phyloP scores from a whole-genome alignment of 2,888 invertebrate species.

The Dichetophora obliterata region DNA sequence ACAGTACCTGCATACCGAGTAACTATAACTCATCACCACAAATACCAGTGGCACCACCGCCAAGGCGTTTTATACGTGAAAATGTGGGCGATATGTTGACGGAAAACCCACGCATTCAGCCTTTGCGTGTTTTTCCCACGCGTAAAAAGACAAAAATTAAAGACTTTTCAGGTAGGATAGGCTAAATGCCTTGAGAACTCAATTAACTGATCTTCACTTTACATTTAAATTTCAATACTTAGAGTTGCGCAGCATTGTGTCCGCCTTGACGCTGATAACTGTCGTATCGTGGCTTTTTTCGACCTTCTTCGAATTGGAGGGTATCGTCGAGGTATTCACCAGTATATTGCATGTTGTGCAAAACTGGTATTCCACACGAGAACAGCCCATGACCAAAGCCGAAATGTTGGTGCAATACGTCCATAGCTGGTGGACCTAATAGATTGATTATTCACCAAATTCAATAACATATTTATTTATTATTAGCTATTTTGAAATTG shows the following conservation, averaged over 20 bases:
- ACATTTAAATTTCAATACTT: not conserved
- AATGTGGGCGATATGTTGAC: slow-evolving; percentile 35
- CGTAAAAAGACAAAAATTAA: slow-evolving; percentile 34
- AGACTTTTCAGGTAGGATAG: slow-evolving; percentile 44
- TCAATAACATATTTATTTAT: slow-evolving; percentile 14
- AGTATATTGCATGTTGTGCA: slow-evolving; percentile 30
- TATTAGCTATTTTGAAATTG: not conserved
- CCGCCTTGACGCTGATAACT: slow-evolving; percentile 45
- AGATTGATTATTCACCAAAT: not conserved
- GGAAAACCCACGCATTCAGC: slow-evolving; percentile 33
- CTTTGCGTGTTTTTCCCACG: slow-evolving; percentile 36
- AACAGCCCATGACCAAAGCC: slow-evolving; percentile 47
- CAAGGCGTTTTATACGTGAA: slow-evolving; percentile 34
- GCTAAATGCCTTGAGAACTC: not conserved
- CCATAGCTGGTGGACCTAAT: slow-evolving; percentile 41
- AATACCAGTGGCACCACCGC: slow-evolving; percentile 25
- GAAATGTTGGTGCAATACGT: slow-evolving; percentile 45
- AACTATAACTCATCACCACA: not conserved
- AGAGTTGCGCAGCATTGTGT: slow-evolving; percentile 46
- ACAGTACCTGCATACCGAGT: not conserved
- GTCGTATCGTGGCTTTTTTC: slow-evolving; percentile 48
- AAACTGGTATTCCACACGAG: slow-evolving; percentile 36
- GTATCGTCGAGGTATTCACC: slow-evolving; percentile 39
- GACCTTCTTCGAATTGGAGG: slow-evolving; percentile 45
- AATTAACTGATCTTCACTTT: not conserved